phyloP scores from a whole-genome alignment of 2,797 vertebrate genomes.

The Sebastes oblongus region DNA sequence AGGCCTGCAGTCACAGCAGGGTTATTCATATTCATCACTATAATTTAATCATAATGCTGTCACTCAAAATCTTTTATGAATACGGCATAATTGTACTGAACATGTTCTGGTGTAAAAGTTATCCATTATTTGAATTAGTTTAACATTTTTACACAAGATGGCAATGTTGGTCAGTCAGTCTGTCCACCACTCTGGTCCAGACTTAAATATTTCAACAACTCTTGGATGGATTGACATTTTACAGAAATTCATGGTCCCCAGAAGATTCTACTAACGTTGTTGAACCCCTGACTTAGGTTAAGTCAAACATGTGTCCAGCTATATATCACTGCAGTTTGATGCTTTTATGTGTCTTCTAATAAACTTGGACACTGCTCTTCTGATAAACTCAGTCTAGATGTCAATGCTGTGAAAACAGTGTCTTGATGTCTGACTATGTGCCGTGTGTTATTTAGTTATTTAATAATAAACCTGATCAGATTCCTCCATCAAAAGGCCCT shows the following conservation, averaged over 20 bases:
- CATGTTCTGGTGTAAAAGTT: background rate
- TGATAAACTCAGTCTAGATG: background rate
- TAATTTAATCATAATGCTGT: background rate
- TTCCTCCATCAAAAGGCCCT: background rate
- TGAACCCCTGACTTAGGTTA: background rate
- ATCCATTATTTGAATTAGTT: background rate
- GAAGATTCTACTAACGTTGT: background rate
- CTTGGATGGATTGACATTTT: background rate
- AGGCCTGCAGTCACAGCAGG: background rate
- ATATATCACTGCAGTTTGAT: no score
- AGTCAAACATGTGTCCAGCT: no score
- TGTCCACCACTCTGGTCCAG: background rate
- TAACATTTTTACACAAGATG: background rate
- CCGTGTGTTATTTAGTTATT: background rate
- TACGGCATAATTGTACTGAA: background rate
- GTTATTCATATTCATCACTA: slow-evolving; percentile 7
- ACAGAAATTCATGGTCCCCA: background rate
- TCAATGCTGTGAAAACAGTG: background rate
- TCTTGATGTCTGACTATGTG: background rate
- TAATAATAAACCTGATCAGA: background rate
- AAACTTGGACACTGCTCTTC: background rate
- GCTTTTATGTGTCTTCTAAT: no score
- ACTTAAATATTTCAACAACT: background rate
- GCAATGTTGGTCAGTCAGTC: background rate
- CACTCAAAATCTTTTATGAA: background rate